A percentile compares a stretch with the other conserved stretches of the same genome.
phyloP scores from a whole-genome alignment of 2,888 invertebrate species.

The Cantharis flavilabris region DNA sequence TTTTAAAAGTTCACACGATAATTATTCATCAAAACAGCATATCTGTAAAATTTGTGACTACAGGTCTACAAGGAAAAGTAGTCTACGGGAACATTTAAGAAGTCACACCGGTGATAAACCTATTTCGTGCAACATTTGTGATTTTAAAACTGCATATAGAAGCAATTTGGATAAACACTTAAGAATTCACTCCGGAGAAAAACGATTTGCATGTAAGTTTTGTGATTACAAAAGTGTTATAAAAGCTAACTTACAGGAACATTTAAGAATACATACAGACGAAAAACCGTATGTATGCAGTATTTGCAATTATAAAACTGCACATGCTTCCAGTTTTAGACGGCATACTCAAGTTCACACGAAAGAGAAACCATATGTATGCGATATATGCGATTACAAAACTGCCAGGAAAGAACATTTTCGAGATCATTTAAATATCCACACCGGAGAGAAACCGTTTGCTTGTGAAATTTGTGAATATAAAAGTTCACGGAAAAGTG shows the following conservation, averaged over 20 bases:
- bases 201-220: not conserved
- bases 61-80: not conserved
- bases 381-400: constrained; percentile 33
- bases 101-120: not conserved
- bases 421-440: constrained; percentile 35
- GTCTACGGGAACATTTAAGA: not conserved
- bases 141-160: not conserved
- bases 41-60: not conserved
- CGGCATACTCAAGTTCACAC: constrained; percentile 13
- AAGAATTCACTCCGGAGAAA: not conserved
- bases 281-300: not conserved
- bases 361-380: constrained; percentile 27
- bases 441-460: constrained; percentile 33
- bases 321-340: not conserved
- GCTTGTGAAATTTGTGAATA: constrained; percentile 37
- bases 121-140: not conserved
- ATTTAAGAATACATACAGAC: not conserved
- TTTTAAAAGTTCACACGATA: not conserved
- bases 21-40: not conserved
- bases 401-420: constrained; percentile 27
- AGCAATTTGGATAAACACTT: not conserved
- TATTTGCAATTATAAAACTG: not conserved
- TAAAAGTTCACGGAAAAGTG: constrained; percentile 34
- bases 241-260: not conserved
- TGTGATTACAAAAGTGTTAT: not conserved